Base-by-base conservation (phyloP, 2,888 invertebrate genomes). In the Napeogenes sylphis region DNA sequence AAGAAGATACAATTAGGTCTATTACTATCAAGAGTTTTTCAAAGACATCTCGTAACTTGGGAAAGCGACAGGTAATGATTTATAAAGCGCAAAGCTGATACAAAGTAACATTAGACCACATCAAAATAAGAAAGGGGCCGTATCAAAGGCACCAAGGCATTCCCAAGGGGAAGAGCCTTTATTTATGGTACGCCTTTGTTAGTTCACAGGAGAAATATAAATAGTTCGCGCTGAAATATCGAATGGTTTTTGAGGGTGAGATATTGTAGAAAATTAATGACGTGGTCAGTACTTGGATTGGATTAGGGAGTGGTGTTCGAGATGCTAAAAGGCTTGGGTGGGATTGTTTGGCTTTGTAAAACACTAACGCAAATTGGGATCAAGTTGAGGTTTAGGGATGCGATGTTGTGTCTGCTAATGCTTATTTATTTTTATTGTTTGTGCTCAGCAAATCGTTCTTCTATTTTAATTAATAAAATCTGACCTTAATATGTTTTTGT, bases 221-320 rank as follows among this genome's bases (percentile, higher is more conserved):
- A 90, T 89, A 90, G 90, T 89, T 84, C 80, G 71, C 82, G 83
- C 79, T 84, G 86, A 88, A 88, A 87, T 86, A 87, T 86, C 83
- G 84, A 77, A 76, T 77, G 84, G 83, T 82, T 86, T 84, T 81
- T 81, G 84, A 82, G 89, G 88, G 89, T 81, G 87, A 78, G 81
- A 85, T 86, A 86, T 87, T 83, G 88, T 84, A 78, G 82, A 80
- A 84, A 90, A 90, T 90, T 90, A 90, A 90, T 90, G 90, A 89
- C 83, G 85, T 88, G 90, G 90, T 90, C 90, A 90, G 83, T 71
- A 82, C 82, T 83, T 72, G 80, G 78, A 88, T 89, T 87, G 85
- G 85, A 86, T 88, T 86, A 86, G 82, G 87, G 86, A 78, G 71
- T 71, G 75, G 73, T 74, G 72, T 75, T 72, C 76, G 80, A 84